Base-by-base conservation (phyloP, 2,888 invertebrate species). In the Crematogaster levior region DNA sequence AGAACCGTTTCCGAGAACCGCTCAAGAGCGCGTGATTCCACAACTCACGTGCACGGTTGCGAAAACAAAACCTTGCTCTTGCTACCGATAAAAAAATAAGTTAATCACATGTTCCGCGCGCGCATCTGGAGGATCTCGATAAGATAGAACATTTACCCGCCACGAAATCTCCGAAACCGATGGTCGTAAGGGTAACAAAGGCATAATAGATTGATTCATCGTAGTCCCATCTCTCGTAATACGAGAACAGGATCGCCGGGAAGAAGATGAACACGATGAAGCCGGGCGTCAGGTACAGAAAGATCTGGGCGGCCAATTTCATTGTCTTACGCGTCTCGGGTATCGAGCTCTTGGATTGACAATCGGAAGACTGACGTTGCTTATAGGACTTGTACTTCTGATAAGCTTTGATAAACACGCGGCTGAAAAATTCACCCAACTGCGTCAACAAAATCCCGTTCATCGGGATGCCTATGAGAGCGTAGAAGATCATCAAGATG, bases 111-210 rank as follows among this genome's bases (percentile, higher is more conserved):
- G 15, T 43, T 40, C 1, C 48, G n/a, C 40, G 21, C 30, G 53
- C 53, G 40, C 7, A 18, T 68, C 21, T 2, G 43, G 5, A 56
- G 53, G 21, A 77, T 70, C n/a, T 61, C 30, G 77, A 77, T 77
- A 77, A 77, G 77, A 77, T 77, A 77, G 77, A n/a, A 66, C 56
- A 61, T 37, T 48, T 70, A 97, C 98, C 97, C 94, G 98, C 98
- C 43, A 98, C 98, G 92, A 96, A 96, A 94, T 98, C 98, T n/a
- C 98, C 98, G 94, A 98, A 98, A 53, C 98, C 98, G 87, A 98
- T 98, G 4, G 98, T 98, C 3, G 98, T 97, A 15, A 98, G 95
- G 0, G 98, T 98, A 18, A 98, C 97, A 93, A 98, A 98, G 27
- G 98, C 97, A 92, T 97, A 98, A 93, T 98, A 98, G 58, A 98